These are phyloP conservation scores for Triplophysa dalaica DNA, from an alignment of 2,113 vertebrate genomes.

Conservation along the genomic window DNA sequence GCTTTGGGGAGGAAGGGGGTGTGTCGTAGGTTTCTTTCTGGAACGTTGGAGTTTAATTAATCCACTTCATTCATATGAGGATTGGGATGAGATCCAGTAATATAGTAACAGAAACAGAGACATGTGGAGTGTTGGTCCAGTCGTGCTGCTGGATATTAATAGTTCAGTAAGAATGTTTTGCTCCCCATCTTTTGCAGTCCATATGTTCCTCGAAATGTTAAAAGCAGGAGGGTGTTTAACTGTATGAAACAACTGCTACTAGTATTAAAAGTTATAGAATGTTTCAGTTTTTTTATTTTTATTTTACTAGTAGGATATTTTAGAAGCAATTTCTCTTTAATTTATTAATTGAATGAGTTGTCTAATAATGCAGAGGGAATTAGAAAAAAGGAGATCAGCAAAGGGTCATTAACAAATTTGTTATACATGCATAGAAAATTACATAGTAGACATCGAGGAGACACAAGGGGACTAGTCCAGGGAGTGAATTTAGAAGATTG, in stretches of 20 bases:
- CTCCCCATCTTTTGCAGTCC: slow-evolving; percentile 1
- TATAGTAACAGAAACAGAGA: slow-evolving; percentile 8
- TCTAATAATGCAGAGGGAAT: too few relatives aligned
- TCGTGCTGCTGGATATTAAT: slow-evolving; percentile 39
- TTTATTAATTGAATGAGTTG: too few relatives aligned
- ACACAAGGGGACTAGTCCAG: too few relatives aligned
- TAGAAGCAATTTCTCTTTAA: too few relatives aligned
- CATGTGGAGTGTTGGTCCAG: slow-evolving; percentile 13
- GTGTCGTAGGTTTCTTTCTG: slow-evolving; percentile 17
- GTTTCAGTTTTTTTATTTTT: background rate
- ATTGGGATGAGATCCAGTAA: slow-evolving; percentile 26
- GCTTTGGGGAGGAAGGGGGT: background rate
- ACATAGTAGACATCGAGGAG: too few relatives aligned
- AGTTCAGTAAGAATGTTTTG: slow-evolving; percentile 26
- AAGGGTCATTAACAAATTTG: too few relatives aligned
- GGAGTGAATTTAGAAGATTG: too few relatives aligned
- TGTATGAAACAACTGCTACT: background rate
- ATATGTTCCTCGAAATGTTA: background rate
- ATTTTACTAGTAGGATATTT: too few relatives aligned
- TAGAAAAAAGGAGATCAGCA: too few relatives aligned
- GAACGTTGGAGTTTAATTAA: slow-evolving; percentile 36
- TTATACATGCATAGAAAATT: too few relatives aligned
- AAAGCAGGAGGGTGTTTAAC: background rate
- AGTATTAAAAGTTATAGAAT: background rate
- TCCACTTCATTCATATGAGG: slow-evolving; percentile 33